Evolutionary conservation across 2,113 vertebrate species (phyloP), one percentile per base, ranked within the genome.

Genomic region (Callaeas wilsoni): DNA sequence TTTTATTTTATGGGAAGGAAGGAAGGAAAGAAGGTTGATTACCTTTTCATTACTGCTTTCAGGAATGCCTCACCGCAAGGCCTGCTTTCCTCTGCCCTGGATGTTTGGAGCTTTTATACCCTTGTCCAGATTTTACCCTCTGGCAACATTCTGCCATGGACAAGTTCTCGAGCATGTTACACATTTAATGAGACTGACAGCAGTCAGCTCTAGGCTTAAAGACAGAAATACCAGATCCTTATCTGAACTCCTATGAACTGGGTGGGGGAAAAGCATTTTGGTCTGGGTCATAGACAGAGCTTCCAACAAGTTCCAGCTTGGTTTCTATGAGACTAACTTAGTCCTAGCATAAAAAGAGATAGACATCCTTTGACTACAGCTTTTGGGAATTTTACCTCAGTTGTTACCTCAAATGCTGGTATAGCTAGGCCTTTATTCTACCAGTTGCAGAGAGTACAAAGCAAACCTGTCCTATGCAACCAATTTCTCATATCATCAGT

Each of bases 1-100:
- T n/a, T 91, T 93, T 93, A 77, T 93, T 97, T 96, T 95, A 93
- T 92, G 79, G 32, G 87, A 76, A 86, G 56, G 62, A 60, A 93
- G 42, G 57, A 42, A 41, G 69, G 69, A 42, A 69, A n/a, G 47
- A 37, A 60, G 14, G 35, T 12, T 16, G 46, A 69, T 90, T 65
- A 69, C 33, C 30, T 69, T 93, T 86, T 87, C 67, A 94, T 94
- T 89, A 62, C 73, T 77, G 62, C 53, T 95, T 91, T 88, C 50
- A 77, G 44, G 47, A 68, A 42, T 79, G 47, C 62, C 44, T 70
- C 65, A 25, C 46, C 3, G 0, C 2, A 12, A 82, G 26, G 33
- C 18, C 56, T 73, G 53, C 19, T 94, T 95, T 92, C 44, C 27
- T 78, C 55, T 9, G 4, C 68, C 17, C 32, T 89, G 47, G 35